phyloP scores from a whole-genome alignment of 2,113 vertebrate genomes.

The Strix uralensis region DNA sequence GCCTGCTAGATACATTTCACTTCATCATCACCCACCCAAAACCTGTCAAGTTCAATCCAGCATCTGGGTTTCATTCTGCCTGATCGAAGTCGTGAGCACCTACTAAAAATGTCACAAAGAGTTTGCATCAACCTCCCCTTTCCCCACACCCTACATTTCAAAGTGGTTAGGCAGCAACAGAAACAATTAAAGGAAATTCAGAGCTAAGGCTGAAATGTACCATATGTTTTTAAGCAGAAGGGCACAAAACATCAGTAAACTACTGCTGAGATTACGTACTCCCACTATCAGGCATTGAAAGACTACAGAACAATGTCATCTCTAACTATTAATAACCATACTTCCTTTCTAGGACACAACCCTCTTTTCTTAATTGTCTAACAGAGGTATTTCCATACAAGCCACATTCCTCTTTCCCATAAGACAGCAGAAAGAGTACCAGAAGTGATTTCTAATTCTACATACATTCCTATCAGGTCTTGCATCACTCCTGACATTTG shows the following conservation, averaged over 20 bases:
- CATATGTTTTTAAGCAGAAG: constrained; percentile 50
- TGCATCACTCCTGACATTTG: not conserved
- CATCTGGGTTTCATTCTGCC: not conserved
- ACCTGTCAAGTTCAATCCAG: not conserved
- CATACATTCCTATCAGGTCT: not conserved
- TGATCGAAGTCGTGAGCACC: not conserved
- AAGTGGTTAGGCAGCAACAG: constrained; percentile 36
- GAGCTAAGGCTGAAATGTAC: constrained; percentile 6
- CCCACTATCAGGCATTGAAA: constrained; percentile 54
- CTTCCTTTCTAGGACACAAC: constrained; percentile 43
- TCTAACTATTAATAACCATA: constrained; percentile 52
- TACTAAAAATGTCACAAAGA: constrained; percentile 40
- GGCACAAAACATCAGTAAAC: constrained; percentile 53
- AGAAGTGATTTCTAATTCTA: not conserved
- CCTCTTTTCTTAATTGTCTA: constrained; percentile 39
- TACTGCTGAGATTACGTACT: constrained; percentile 35
- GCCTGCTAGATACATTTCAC: not conserved
- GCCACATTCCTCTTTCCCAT: not conserved
- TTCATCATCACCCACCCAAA: not conserved
- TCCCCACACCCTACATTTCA: constrained; percentile 62
- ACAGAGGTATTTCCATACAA: not conserved
- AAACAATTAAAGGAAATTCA: constrained; percentile 66
- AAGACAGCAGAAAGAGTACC: not conserved
- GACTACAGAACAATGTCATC: constrained; percentile 52
- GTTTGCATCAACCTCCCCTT: constrained; percentile 22